phyloP scores from a whole-genome alignment of 2,797 vertebrate species.

The Pangasius larnaudii region DNA sequence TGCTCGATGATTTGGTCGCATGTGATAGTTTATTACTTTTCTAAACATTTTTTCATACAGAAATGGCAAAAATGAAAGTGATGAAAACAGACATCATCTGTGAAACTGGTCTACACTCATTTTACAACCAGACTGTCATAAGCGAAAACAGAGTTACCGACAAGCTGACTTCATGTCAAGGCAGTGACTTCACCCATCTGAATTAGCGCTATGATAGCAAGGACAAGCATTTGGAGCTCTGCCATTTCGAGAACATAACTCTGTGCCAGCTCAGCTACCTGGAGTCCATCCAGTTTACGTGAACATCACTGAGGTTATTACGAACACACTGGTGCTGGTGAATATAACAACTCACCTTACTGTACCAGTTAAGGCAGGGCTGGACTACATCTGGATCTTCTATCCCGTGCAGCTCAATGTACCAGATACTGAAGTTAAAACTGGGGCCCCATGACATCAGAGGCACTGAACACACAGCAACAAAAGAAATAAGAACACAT shows the following conservation, averaged over 20 bases:
- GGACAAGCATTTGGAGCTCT: neutral
- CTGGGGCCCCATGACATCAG: slow-evolving; percentile 99
- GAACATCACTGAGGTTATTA: neutral
- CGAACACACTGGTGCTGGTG: neutral
- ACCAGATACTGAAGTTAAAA: slow-evolving; percentile 99
- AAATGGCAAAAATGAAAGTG: neutral
- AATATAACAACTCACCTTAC: slow-evolving; percentile 85
- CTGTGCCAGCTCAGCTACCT: neutral
- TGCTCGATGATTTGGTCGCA: neutral
- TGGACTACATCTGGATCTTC: slow-evolving; percentile 98
- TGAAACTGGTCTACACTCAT: neutral
- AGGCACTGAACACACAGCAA: slow-evolving; percentile 81
- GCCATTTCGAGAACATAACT: neutral
- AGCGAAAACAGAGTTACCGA: neutral
- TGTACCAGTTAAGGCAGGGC: slow-evolving; percentile 99
- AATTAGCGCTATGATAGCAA: neutral
- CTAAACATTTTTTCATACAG: neutral
- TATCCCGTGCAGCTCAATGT: slow-evolving; percentile 96
- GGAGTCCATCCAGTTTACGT: neutral
- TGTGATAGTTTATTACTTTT: neutral
- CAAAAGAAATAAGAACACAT: slow-evolving; percentile 1
- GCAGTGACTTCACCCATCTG: neutral
- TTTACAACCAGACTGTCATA: neutral
- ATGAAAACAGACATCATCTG: neutral
- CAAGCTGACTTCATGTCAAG: neutral